A percentile compares a stretch with the other conserved stretches of the same genome.
These are phyloP conservation scores for Choloepus hoffmanni DNA, from an alignment of 2,113 vertebrate genomes.

Conservation along the genomic window DNA sequence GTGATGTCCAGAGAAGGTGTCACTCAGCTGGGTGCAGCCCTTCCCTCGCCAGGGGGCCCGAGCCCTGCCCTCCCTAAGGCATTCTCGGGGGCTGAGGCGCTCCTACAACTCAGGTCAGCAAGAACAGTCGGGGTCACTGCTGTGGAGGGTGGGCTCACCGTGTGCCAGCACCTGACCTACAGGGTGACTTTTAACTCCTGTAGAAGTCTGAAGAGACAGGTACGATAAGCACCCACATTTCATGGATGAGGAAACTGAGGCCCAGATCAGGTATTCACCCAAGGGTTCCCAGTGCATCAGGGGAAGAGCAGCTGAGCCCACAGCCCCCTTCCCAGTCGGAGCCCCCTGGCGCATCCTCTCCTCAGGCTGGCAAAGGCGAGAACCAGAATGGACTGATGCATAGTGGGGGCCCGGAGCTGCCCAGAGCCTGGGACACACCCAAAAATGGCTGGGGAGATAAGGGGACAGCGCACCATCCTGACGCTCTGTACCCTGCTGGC, in stretches of 20 bases:
- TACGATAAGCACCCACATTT: background rate
- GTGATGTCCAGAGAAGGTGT: background rate
- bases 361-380: accelerated
- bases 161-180: background rate
- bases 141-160: accelerated
- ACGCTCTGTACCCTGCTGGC: background rate
- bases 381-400: background rate
- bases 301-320: accelerated
- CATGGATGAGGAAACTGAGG: background rate
- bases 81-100: accelerated
- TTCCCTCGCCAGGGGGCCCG: background rate
- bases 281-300: background rate
- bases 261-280: accelerated
- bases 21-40: too few species aligned
- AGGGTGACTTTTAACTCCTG: accelerated
- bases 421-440: background rate
- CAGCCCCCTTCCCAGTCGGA: accelerated
- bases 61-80: background rate
- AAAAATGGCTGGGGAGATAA: slow-evolving; percentile 12
- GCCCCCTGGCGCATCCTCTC: accelerated
- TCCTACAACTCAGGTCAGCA: accelerated
- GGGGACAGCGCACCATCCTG: background rate
- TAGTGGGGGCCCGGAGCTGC: background rate
- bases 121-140: accelerated
- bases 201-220: accelerated